These are phyloP conservation scores for Intellagama lesueurii DNA, from an alignment of 2,797 vertebrate species.

Conservation along the genomic window DNA sequence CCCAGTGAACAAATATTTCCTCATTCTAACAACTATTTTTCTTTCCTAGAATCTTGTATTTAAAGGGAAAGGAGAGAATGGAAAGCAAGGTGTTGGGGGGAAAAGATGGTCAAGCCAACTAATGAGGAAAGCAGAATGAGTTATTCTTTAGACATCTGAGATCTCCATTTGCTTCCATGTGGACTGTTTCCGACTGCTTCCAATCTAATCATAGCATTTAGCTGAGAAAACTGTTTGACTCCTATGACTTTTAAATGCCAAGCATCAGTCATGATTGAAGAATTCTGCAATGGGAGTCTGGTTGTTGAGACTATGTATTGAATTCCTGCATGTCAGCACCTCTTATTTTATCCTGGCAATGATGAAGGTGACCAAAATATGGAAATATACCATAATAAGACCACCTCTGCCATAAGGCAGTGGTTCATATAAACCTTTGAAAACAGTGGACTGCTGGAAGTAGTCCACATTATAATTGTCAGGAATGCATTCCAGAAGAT, in stretches of 20 bases:
- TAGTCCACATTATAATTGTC: neutral
- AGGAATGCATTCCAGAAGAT: neutral
- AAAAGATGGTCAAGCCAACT: neutral
- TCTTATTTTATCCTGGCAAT: conserved; percentile 46
- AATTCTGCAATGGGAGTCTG: conserved; percentile 21
- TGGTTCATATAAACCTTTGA: conserved; percentile 33
- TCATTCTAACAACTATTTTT: neutral
- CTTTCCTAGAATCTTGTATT: conserved; percentile 6
- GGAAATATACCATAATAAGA: conserved; percentile 26
- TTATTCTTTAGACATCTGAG: neutral
- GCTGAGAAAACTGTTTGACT: neutral
- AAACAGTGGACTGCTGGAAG: neutral
- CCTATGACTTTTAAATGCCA: conserved; percentile 5
- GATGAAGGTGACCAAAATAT: neutral
- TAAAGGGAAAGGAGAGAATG: neutral
- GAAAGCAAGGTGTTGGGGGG: neutral
- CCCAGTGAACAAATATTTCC: conserved; percentile 28
- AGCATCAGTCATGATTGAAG: conserved; percentile 22
- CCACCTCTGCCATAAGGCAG: neutral
- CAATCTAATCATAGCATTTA: neutral
- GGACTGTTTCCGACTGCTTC: neutral
- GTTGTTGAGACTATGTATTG: conserved; percentile 18
- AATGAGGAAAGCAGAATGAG: neutral
- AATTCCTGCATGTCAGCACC: conserved; percentile 36
- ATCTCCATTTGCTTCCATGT: neutral